These are phyloP conservation scores for Daboia siamensis DNA, from an alignment of 2,113 vertebrate genomes.

Conservation along the genomic window DNA sequence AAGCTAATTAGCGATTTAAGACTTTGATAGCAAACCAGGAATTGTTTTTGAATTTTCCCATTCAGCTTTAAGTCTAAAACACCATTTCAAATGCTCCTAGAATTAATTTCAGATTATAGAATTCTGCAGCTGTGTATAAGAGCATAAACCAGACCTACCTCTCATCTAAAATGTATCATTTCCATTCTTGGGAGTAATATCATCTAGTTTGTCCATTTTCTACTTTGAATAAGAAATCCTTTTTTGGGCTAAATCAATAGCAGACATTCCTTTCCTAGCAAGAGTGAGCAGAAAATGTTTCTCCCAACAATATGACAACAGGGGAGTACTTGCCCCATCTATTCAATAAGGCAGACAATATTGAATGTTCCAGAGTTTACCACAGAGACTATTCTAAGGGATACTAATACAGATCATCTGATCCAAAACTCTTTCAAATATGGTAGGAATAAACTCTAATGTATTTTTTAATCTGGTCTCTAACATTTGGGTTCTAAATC, in stretches of 20 bases:
- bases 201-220: not conserved
- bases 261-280: not conserved
- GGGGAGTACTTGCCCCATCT: not conserved
- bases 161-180: not conserved
- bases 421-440: constrained; percentile 33
- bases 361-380: constrained; percentile 5
- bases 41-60: not conserved
- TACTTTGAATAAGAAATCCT: not conserved
- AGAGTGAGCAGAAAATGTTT: not conserved
- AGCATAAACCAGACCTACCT: not conserved
- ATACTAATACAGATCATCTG: constrained; percentile 14
- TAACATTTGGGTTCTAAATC: constrained; percentile 53
- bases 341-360: not conserved
- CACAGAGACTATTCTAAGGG: constrained; percentile 57
- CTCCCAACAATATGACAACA: not conserved
- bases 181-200: not conserved
- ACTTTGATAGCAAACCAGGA: not conserved
- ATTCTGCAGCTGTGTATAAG: not conserved
- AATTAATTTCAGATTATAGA: not conserved
- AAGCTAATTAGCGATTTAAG: constrained; percentile 58
- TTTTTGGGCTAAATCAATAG: not conserved
- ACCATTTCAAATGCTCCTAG: constrained; percentile 45
- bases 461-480: constrained; percentile 21
- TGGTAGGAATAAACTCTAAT: constrained; percentile 11
- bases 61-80: not conserved